Evolutionary conservation across 2,888 invertebrate genomes (phyloP), one percentile per base, ranked within the genome.

Genomic region (Altica lythri): DNA sequence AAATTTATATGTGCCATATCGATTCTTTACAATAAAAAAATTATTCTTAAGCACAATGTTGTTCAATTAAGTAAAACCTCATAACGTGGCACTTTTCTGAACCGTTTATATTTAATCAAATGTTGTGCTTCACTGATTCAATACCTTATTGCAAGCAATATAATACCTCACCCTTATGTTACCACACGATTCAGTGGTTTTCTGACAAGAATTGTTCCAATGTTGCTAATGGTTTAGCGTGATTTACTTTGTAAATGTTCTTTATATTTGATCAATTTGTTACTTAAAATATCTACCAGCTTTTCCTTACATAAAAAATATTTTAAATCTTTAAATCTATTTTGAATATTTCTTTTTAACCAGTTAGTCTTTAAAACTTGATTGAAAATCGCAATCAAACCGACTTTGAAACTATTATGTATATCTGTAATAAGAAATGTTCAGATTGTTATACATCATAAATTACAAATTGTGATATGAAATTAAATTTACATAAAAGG

Each of bases 181-280:
- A 49, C 59, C 49, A 53, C 29, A 61, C 60, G 59, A 58, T 48
- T 63, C 55, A 60, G 38, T 62, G 62, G 32, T 45, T 55, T 59
- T 52, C 57, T 64, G 64, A 64, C 59, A 55, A 57, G 62, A 60
- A 52, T 49, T 57, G 50, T 53, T 59, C 48, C 51, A 62, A 62
- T 62, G 51, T 55, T 47, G 35, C 53, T 64, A 64, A 64, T 62
- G 57, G 60, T 42, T 43, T 32, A 53, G 37, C 53, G 50, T 43
- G 53, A 57, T 54, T 52, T 48, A 46, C 47, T 52, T 54, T 51
- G 42, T 52, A 50, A 57, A 37, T 48, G 32, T 44, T 48, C 53
- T 49, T 59, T 53, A 53, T 55, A 55, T 55, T 59, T 53, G 55
- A 55, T 47, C 54, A 52, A 55, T 22, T 49, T 42, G 48, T 52